Base-by-base conservation (phyloP, 1,140 invertebrate species). In the Elymnias hypermnestra region DNA sequence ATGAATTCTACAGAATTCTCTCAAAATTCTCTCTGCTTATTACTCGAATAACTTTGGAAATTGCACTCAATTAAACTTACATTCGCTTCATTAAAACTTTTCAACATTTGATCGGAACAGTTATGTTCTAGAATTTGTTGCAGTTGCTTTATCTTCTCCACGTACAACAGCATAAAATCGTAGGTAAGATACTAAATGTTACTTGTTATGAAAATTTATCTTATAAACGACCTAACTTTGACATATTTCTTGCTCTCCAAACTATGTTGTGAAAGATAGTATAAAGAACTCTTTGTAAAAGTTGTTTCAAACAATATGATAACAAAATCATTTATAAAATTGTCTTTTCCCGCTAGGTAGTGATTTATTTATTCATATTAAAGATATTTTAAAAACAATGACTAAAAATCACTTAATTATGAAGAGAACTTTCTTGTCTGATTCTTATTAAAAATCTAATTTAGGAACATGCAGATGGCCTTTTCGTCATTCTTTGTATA, bases 21-120 rank as follows among this genome's bases (percentile, higher is more conserved):
- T 14, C 5, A 33, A 15, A 33, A 15, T 14, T 14, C 14, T 7
- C 29, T 14, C 14, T 7, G 29, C 29, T 29, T 29, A 29, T 29
- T 29, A 33, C 29, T 14, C 5, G 29, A 15, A 6, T 33, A 1
- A 15, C 21, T 23, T 31, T 31, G 36, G 31, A 25, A 44, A 48
- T 49, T 57, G 43, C 50, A 59, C 57, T 61, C 45, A 47, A 57
- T 52, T 52, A 46, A 47, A 53, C 45, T 50, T 56, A 51, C 55
- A 33, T 57, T 64, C 51, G 55, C 68, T 53, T 75, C 68, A 72
- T 76, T 76, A 73, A 65, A 73, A 76, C 56, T 73, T 76, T 46
- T 18, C 47, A 53, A 53, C 40, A 43, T 33, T 43, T 33, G 40
- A 43, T 43, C 40, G 28, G 12, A 14, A 33, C 17, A 10, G 18